Conservation (phyloP, 2,888 invertebrate species). For the Tryphoninae sp. region DNA sequence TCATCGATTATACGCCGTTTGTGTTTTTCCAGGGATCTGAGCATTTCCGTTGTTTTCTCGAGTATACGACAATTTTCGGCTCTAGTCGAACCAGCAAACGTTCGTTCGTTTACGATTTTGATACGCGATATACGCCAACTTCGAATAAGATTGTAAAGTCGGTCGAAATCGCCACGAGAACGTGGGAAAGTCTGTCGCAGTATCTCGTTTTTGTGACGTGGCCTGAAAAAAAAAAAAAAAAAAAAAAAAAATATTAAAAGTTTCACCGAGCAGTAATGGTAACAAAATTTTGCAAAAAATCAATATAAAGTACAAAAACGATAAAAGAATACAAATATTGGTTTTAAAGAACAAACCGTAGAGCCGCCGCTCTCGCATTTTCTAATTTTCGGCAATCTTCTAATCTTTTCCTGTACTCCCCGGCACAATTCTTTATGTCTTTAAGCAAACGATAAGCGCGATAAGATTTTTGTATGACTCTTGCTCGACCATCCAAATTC, state of each 20-base stretch:
- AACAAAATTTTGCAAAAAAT: conserved; percentile 3
- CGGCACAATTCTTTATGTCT: conserved; percentile 82
- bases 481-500: conserved; percentile 82
- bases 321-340: conserved; percentile 12
- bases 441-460: conserved; percentile 84
- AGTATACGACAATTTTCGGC: conserved; percentile 87
- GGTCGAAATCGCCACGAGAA: conserved; percentile 88
- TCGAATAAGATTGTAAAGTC: conserved; percentile 87
- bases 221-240: conserved; percentile 66
- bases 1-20: conserved; percentile 85
- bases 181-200: conserved; percentile 87
- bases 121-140: conserved; percentile 87
- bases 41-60: conserved; percentile 88
- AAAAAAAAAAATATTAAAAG: background rate
- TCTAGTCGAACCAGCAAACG: conserved; percentile 86
- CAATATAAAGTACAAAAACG: background rate
- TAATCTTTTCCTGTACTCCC: conserved; percentile 82
- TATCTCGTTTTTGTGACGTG: conserved; percentile 83
- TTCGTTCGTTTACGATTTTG: conserved; percentile 85
- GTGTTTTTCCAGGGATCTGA: conserved; percentile 87
- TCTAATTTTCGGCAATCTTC: conserved; percentile 83
- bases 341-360: conserved; percentile 43
- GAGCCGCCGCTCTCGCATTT: conserved; percentile 81
- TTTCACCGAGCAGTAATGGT: background rate
- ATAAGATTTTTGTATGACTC: conserved; percentile 87